Percentiles rank a stretch among this genome's conserved stretches.
Conservation (phyloP, 2,113 vertebrate species). For the Onychostoma macrolepis region DNA sequence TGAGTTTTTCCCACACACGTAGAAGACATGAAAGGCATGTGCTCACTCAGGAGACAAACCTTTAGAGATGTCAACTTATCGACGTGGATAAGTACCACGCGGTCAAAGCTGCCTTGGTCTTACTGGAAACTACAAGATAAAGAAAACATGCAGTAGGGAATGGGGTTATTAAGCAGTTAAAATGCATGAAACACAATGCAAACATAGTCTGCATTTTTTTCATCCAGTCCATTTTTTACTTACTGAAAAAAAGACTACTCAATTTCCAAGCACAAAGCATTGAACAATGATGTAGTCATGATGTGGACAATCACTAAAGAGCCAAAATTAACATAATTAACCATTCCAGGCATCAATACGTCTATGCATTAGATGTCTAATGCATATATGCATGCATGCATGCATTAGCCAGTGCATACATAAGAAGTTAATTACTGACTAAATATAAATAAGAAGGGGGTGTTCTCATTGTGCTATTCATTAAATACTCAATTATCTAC, state of each 20-base stretch:
- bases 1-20: conserved; percentile 7
- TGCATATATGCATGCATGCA: background rate
- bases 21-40: background rate
- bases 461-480: background rate
- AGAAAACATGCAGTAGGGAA: background rate
- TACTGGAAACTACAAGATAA: conserved; percentile 14
- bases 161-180: background rate
- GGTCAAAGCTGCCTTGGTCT: conserved; percentile 20
- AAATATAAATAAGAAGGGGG: background rate
- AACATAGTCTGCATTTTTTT: background rate
- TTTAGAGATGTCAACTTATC: conserved; percentile 9
- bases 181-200: background rate
- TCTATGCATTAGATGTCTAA: background rate
- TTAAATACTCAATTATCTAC: background rate
- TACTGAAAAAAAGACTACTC: background rate
- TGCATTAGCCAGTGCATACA: background rate
- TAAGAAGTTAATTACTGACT: background rate
- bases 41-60: conserved; percentile 1
- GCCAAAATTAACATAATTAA: background rate
- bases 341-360: background rate
- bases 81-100: background rate
- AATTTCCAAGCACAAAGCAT: background rate
- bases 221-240: background rate
- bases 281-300: background rate
- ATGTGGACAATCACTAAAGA: background rate